Base-by-base conservation (phyloP, 2,113 vertebrate genomes). In the Hypomesus transpacificus region DNA sequence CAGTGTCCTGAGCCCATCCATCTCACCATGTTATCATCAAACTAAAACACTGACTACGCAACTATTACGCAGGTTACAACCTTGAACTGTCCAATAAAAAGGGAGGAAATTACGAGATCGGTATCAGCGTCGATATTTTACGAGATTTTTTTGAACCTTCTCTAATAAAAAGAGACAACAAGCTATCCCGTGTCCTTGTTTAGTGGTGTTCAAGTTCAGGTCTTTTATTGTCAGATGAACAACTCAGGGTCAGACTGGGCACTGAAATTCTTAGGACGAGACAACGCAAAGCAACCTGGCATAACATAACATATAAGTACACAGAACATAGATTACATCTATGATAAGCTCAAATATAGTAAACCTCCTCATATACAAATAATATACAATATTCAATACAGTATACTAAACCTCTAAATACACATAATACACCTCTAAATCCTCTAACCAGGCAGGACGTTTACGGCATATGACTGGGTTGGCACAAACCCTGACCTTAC, bases 41-140 rank as follows among this genome's bases (percentile, higher is more conserved):
- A 80, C 17, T 28, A 68, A 81, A 86, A 86, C 79, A 82, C 80
- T 54, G 76, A 79, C 11, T 67, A 63, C 4, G 71, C 69, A 85
- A 69, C 86, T 86, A 82, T 87, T 89, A 80, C 63, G 69, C 80
- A 83, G 82, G 39, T 74, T 82, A 87, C 88, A 88, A 91, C 91
- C 87, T 91, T 91, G 88, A 87, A 75, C 86, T 69, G 75, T 13
- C 70, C 85, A 75, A 86, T 92, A 91, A 93, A 91, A 83, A 79
- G 13, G 22, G 54, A 80, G 54, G 75, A 84, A 87, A 87, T 88
- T 84, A 88, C 84, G 80, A 83, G 83, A 81, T 77, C 70, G 75
- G 76, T 82, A 87, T 83, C 84, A 86, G 81, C 74, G 65, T 1
- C 34, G 71, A 82, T 51, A 80, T 86, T 87, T 90, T 87, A 89